Base-by-base conservation (phyloP, 2,888 invertebrate species). In the Geophilus truncorum region DNA sequence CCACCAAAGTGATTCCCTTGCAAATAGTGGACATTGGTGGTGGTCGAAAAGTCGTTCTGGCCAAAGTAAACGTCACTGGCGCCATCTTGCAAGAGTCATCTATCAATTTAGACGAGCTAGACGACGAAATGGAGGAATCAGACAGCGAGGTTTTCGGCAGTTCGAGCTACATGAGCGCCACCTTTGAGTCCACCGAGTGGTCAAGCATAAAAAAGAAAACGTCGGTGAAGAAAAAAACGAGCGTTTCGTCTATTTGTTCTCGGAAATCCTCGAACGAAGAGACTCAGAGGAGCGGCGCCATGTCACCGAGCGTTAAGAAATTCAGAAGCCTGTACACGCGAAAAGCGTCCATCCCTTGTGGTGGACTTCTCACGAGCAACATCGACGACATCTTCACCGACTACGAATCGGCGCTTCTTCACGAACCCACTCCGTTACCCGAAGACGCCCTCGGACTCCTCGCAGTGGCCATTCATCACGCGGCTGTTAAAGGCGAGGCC, bases 11-110 rank as follows among this genome's bases (percentile, higher is more conserved):
- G n/a, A 30, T 93, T n/a, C 93, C 93, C 0, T 93, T 93, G 12
- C 92, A 93, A 86, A 92, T 93, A 81, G 91, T 93, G 80, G 91
- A 92, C 62, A 76, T 78, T n/a, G 86, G 92, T 92, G 1, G 62
- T 1, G 80, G 80, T 3, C 30, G 70, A 2, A 80, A 91, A 84
- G 92, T 92, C 80, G 87, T 89, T 0, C 89, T 89, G 0, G 89
- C 62, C 21, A 80, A 70, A 70, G 25, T 80, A 3, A 80, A 80
- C 34, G 18, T 62, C 5, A 28, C 79, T n/a, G 79, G 79, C 1
- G 36, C 79, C 10, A 18, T 79, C 15, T 21, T 79, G 3, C 79
- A 79, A 23, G 45, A 45, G 18, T 45, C 45, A 0, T 18, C 18
- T 18, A 45, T 45, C 45, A 45, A 45, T 45, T 18, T 45, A n/a